phyloP scores from a whole-genome alignment of 2,113 vertebrate genomes.

The Silurus asotus region DNA sequence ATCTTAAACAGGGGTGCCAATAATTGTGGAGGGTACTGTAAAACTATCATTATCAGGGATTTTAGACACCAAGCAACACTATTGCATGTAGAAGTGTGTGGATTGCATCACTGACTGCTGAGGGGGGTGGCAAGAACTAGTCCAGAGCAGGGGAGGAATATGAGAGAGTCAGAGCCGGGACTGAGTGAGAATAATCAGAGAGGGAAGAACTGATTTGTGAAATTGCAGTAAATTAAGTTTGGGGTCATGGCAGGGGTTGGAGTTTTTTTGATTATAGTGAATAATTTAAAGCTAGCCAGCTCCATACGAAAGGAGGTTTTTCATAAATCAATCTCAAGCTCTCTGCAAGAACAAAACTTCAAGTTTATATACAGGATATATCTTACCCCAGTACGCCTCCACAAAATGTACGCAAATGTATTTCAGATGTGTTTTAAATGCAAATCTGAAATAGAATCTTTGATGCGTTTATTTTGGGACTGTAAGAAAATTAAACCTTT shows the following conservation, averaged over 20 bases:
- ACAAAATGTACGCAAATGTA: too few species aligned
- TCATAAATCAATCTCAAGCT: too few species aligned
- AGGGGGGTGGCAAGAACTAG: conserved; percentile 68
- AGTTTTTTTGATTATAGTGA: conserved; percentile 12
- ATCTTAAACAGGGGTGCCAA: too few species aligned
- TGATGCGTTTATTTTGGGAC: too few species aligned
- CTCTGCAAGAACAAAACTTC: too few species aligned
- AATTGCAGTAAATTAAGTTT: conserved; percentile 9
- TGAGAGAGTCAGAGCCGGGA: neutral
- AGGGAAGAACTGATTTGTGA: conserved; percentile 16
- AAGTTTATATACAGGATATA: too few species aligned
- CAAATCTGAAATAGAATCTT: too few species aligned
- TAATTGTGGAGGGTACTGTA: too few species aligned
- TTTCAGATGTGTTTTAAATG: too few species aligned
- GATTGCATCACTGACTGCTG: conserved; percentile 76
- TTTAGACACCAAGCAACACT: conserved; percentile 63
- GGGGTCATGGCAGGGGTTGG: neutral
- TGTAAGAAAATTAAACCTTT: too few species aligned
- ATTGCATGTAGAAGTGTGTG: conserved; percentile 72
- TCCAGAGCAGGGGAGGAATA: conserved; percentile 30
- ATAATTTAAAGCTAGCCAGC: conserved; percentile 25
- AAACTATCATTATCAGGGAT: conserved; percentile 12
- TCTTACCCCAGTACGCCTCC: too few species aligned
- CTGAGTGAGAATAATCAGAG: conserved; percentile 28
- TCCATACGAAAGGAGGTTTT: too few species aligned